Evolutionary conservation across 2,113 vertebrate genomes (phyloP), one percentile per base, ranked within the genome.

Genomic region (Hippocampus abdominalis): DNA sequence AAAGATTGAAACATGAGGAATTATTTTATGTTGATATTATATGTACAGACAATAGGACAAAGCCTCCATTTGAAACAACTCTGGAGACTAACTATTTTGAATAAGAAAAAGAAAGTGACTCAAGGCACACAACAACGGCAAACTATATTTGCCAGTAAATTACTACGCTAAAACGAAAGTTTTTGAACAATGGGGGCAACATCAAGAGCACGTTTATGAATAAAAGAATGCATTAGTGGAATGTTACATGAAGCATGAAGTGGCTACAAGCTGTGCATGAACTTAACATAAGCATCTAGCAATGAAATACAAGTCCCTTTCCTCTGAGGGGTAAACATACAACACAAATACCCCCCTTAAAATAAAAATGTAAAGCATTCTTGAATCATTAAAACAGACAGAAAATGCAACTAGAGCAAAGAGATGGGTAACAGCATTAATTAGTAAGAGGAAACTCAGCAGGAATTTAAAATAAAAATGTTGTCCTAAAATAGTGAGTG

Each of bases 381-480:
- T 53, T 81, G 32, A 84, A 81, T 79, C 68, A 74, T 77, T 70
- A 12, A 83, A 51, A 3, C 16, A 57, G 40, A 78, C 70, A 48
- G 29, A 70, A 27, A 32, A 18, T 48, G 64, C 49, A 77, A 72
- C 59, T 72, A 53, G 68, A 54, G 75, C 64, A 72, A 23, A 59
- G 72, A 78, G 65, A 71, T 44, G 29, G 53, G 75, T 73, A 69
- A 23, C 65, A 11, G 25, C 66, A 84, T 86, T 70, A 84, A 84
- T 76, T 74, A 83, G 66, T 84, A 75, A 87, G 64, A 68, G 53
- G 54, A 66, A 75, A 70, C 60, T 2, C 71, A 80, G 74, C 73
- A 85, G 77, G 71, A 81, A 75, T 81, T 72, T 15, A 23, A 76
- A 68, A 51, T 82, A 80, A 84, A 80, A 79, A 70, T 36, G 13